Evolutionary conservation across 2,888 invertebrate species (phyloP).

Genomic region (Leptinotarsa rubiginosa): DNA sequence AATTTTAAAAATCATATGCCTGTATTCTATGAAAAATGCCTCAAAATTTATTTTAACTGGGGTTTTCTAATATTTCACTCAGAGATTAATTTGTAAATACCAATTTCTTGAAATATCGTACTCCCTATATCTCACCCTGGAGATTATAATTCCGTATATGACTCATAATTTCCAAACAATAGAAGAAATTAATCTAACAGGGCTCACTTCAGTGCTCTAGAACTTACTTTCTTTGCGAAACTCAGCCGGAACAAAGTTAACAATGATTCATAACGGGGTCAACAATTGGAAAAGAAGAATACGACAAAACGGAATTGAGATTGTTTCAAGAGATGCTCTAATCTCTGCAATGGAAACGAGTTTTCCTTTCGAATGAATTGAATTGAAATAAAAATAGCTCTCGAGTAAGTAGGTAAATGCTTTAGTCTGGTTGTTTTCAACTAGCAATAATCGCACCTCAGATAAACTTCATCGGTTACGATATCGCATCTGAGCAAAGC

Average conservation of each 20-base stretch:
- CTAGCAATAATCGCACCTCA: too few relatives aligned
- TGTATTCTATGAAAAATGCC: too few relatives aligned
- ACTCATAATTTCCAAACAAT: not conserved
- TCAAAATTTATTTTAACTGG: too few relatives aligned
- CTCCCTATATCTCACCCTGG: not conserved
- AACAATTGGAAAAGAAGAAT: conserved; percentile 16
- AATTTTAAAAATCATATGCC: too few relatives aligned
- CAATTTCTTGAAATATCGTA: too few relatives aligned
- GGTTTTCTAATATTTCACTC: too few relatives aligned
- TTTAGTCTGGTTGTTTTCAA: not conserved
- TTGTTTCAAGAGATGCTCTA: conserved; percentile 26
- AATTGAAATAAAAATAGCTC: conserved; percentile 22
- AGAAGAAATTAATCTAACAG: not conserved
- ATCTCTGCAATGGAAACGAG: conserved; percentile 15
- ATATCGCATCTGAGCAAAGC: too few relatives aligned
- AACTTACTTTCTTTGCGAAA: not conserved
- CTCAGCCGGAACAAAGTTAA: conserved; percentile 1
- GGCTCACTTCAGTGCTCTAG: not conserved
- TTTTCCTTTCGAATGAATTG: conserved; percentile 28
- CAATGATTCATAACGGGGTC: conserved; percentile 11
- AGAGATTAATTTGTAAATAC: too few relatives aligned
- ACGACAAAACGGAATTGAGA: conserved; percentile 27
- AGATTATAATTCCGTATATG: not conserved
- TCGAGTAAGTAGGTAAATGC: not conserved
- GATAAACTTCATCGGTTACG: too few relatives aligned